Base-by-base conservation (phyloP, 2,888 invertebrate species). In the Cataglyphis rosenhaueri region DNA sequence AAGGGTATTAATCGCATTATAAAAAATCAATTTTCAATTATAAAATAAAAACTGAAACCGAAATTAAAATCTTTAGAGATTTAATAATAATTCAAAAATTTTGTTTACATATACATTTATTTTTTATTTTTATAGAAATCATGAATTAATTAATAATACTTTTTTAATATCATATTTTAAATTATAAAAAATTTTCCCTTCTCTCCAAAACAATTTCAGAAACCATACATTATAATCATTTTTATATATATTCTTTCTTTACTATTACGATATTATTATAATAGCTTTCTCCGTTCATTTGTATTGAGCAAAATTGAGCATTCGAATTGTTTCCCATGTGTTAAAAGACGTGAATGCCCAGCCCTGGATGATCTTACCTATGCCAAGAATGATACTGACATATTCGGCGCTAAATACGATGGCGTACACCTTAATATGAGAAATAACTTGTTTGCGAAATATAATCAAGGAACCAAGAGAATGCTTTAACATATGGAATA, bases 301-400 rank as follows among this genome's bases (percentile, higher is more conserved):
- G 8, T 44, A 32, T 59, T 55, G 68, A 59, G 59, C 70, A 32
- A 65, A 65, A 29, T 25, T 44, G 18, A 32, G 70, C 38, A 41
- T 25, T 32, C 41, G 10, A n/a, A 21, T 59, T n/a, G 35, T 61
- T 79, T 79, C 78, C 5, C 78, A 70, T 44, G 21, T 32, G 44
- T 79, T 18, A 44, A 57, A 25, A 70, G 35, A 79, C 78, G 78
- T 70, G 70, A 79, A 79, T 61, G 68, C 59, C 78, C 59, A 70
- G 44, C 78, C 68, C 57, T 68, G 74, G 35, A 4, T 65, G 21
- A 48, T 18, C 44, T 1, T 38, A 35, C 6, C 35, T 35, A 10
- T 18, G 18, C 62, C 32, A 29, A 57, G n/a, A 41, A 41, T 32
- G n/a, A 21, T 32, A 66, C 12, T 41, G n/a, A 48, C n/a, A 15